Evolutionary conservation across 1,140 invertebrate species (phyloP).

Genomic region (Drosophila triauraria): DNA sequence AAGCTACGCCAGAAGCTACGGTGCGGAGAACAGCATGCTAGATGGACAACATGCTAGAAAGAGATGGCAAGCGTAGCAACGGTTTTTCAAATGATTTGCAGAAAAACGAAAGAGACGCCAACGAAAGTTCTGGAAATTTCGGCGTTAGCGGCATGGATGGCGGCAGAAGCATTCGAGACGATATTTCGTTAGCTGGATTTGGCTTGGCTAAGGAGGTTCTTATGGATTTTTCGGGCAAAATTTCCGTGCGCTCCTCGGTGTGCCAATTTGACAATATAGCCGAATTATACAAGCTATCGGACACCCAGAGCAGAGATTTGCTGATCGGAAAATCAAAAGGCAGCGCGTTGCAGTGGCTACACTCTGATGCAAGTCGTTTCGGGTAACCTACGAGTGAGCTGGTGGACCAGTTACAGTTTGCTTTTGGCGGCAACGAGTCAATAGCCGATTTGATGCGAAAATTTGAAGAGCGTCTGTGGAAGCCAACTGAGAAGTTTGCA

Average conservation of each 20-base stretch:
- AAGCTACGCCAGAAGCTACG: not conserved
- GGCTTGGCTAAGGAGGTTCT: not conserved
- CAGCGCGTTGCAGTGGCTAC: not conserved
- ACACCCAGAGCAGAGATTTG: not conserved
- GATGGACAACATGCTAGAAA: too few species aligned
- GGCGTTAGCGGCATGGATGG: not conserved
- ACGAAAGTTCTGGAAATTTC: not conserved
- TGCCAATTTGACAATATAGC: too few species aligned
- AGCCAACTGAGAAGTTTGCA: not conserved
- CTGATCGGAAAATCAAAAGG: not conserved
- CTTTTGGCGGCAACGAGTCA: not conserved
- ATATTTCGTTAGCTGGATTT: slow-evolving; percentile 1
- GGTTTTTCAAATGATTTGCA: not conserved
- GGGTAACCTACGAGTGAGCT: not conserved
- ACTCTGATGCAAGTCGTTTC: not conserved
- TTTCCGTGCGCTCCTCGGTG: too few species aligned
- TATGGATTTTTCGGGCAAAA: too few species aligned
- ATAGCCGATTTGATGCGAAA: not conserved
- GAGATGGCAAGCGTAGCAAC: too few species aligned
- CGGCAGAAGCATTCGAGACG: not conserved
- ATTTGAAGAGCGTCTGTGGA: not conserved
- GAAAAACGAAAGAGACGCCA: not conserved
- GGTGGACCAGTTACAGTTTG: not conserved
- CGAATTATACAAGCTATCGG: too few species aligned
- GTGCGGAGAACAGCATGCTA: not conserved